These are phyloP conservation scores for Anser brachyrhynchus DNA, from an alignment of 2,113 vertebrate species.

Conservation along the genomic window DNA sequence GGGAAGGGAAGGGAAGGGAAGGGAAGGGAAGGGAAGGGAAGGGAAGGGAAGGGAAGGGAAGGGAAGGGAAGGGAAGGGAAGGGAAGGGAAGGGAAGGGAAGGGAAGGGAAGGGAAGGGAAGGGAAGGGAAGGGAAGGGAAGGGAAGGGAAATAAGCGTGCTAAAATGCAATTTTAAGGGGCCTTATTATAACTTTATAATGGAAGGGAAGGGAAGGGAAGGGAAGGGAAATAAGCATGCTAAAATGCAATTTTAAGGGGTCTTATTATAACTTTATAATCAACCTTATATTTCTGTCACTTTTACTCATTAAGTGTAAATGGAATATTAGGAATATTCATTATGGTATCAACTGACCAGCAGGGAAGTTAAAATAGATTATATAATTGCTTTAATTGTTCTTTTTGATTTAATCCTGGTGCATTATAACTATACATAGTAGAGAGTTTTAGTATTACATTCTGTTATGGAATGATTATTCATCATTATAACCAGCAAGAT, in stretches of 20 bases:
- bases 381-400: constrained; percentile 10
- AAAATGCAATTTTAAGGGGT: not conserved
- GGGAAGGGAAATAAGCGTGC: too few relatives aligned
- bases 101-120: too few relatives aligned
- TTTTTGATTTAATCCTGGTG: not conserved
- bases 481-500: not conserved
- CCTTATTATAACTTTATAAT: too few relatives aligned
- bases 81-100: too few relatives aligned
- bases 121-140: too few relatives aligned
- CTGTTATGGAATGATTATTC: not conserved
- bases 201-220: too few relatives aligned
- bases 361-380: not conserved
- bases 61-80: too few relatives aligned
- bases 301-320: not conserved
- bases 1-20: too few relatives aligned
- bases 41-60: too few relatives aligned
- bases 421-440: not conserved
- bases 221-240: not conserved
- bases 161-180: too few relatives aligned
- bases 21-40: too few relatives aligned
- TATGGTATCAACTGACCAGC: not conserved
- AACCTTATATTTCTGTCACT: not conserved
- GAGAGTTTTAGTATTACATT: not conserved
- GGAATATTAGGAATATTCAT: constrained; percentile 24
- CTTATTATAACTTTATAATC: not conserved